Percentiles rank a stretch among this genome's conserved stretches.
Conservation (phyloP, 2,113 vertebrate species). For the Siniperca knerii region DNA sequence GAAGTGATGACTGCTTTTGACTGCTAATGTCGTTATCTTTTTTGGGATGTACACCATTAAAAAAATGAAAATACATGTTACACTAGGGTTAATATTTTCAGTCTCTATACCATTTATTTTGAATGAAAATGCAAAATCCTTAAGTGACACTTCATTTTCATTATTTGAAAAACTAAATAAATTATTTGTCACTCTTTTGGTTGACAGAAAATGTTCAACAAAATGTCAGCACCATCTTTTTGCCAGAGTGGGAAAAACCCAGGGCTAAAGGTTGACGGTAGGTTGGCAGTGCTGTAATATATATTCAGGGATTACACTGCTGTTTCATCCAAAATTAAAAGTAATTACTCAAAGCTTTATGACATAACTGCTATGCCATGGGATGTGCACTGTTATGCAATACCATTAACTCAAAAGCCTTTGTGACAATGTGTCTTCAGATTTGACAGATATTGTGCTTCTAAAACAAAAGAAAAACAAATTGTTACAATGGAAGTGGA, state of each 20-base stretch:
- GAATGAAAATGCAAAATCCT: conserved; percentile 1
- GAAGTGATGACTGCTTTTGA: neutral
- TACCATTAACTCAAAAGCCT: conserved; percentile 59
- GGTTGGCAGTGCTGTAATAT: conserved; percentile 12
- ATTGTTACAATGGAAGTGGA: neutral
- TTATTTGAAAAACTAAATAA: too few species aligned
- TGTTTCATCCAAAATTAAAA: conserved; percentile 65
- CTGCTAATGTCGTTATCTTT: neutral
- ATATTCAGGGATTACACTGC: conserved; percentile 68
- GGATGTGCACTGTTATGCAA: conserved; percentile 67
- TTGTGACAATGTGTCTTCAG: conserved; percentile 31
- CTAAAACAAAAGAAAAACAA: conserved; percentile 25
- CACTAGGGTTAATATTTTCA: neutral
- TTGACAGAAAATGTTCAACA: neutral
- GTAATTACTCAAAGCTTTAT: conserved; percentile 75
- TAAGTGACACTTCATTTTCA: neutral
- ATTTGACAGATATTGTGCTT: conserved; percentile 27
- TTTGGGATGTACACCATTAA: neutral
- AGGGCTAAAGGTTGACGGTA: neutral
- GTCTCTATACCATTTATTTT: neutral
- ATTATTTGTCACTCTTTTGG: neutral
- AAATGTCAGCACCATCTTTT: neutral
- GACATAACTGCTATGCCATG: conserved; percentile 68
- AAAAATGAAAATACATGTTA: neutral
- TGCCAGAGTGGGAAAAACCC: conserved; percentile 13